phyloP scores from a whole-genome alignment of 2,113 vertebrate genomes.

The Raja brachyura region DNA sequence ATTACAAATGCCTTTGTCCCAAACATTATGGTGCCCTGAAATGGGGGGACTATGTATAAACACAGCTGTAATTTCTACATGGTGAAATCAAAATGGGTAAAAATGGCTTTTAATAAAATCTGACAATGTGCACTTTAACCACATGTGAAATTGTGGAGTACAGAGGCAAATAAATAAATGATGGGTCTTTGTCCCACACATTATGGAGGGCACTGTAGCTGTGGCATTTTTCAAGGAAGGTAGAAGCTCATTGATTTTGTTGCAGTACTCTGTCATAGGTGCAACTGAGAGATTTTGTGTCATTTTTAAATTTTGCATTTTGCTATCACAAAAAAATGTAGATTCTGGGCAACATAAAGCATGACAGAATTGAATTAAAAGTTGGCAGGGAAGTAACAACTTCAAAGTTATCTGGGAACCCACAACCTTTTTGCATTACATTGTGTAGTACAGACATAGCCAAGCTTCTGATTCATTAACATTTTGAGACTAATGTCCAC shows the following conservation, averaged over 20 bases:
- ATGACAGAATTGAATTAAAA: neutral
- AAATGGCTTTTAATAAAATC: no score
- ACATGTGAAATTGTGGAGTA: no score
- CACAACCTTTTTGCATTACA: neutral
- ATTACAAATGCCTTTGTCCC: no score
- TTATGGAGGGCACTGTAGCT: neutral
- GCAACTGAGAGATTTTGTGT: neutral
- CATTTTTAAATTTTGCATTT: neutral
- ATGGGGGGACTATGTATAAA: no score
- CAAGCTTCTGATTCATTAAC: neutral
- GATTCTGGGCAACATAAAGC: neutral
- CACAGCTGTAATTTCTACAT: no score
- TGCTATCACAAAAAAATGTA: no score
- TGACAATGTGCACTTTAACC: no score
- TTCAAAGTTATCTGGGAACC: neutral
- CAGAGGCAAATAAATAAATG: no score
- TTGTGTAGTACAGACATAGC: neutral
- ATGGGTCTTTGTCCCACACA: no score
- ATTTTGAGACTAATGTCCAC: neutral
- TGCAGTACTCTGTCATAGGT: neutral
- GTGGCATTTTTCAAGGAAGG: neutral
- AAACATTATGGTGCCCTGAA: no score
- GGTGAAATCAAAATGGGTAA: no score
- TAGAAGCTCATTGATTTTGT: neutral
- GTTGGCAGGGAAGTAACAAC: neutral